Evolutionary conservation across 1,140 invertebrate species (phyloP).

Genomic region (Rhopalosiphum padi): DNA sequence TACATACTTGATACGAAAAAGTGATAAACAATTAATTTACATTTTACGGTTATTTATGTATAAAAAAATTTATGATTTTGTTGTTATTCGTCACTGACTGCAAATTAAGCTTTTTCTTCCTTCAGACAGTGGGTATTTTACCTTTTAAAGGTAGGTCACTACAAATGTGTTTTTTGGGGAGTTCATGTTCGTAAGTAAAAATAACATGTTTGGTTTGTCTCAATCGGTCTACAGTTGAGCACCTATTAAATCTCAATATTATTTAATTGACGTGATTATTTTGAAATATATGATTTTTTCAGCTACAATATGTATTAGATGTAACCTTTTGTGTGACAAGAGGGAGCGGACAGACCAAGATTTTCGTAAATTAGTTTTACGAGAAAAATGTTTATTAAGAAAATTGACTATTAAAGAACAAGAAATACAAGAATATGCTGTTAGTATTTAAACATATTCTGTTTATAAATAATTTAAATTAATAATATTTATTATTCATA

Average conservation of each 20-base stretch:
- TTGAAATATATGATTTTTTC: constrained; percentile 20
- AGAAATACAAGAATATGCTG: constrained; percentile 94
- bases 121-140: constrained; percentile 32
- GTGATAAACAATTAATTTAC: constrained; percentile 26
- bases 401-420: constrained; percentile 93
- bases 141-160: constrained; percentile 51
- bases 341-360: constrained; percentile 84
- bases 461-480: too few relatives aligned
- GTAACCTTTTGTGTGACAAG: constrained; percentile 67
- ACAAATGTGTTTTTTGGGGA: constrained; percentile 42
- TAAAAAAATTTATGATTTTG: background rate
- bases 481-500: background rate
- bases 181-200: constrained; percentile 56
- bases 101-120: constrained; percentile 43
- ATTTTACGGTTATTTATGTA: background rate
- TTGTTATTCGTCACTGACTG: constrained; percentile 35
- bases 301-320: constrained; percentile 49
- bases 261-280: constrained; percentile 6
- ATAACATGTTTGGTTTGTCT: constrained; percentile 25
- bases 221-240: background rate
- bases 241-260: background rate
- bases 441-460: constrained; percentile 67
- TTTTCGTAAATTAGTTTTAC: constrained; percentile 81
- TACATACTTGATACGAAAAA: constrained; percentile 27
- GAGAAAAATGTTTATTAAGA: constrained; percentile 90